Evolutionary conservation across 2,888 invertebrate genomes (phyloP), one percentile per base, ranked within the genome.

Genomic region (Amblyjoppa fuscipennis): DNA sequence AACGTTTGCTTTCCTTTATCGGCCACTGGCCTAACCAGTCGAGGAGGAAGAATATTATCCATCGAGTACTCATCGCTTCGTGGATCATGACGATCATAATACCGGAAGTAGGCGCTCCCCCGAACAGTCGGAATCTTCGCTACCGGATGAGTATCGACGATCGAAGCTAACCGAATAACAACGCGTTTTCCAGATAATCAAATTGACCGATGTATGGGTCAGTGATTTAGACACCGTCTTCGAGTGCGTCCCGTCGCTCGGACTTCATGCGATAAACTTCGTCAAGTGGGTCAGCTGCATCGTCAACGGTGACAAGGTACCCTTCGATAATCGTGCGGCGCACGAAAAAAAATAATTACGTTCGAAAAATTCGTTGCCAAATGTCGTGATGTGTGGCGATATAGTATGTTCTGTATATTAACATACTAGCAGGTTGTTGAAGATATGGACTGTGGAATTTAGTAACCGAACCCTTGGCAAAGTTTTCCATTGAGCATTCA

Each of bases 91-190:
- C 85, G 7, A 85, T 85, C 34, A 38, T 66, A 3, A 71, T 85
- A 51, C 85, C 85, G 9, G 85, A 85, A 82, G 85, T 85, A 41
- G n/a, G n/a, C n/a, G n/a, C n/a, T n/a, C n/a, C n/a, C n/a, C n/a
- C n/a, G n/a, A n/a, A n/a, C n/a, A n/a, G n/a, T n/a, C n/a, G n/a
- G 4, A 45, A n/a, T n/a, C 38, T 38, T 9, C 38, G 45, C 45
- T 0, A 3, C 45, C 38, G 41, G n/a, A 31, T 6, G 49, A 38
- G 0, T 51, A 13, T 75, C 59, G 34, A 0, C 7, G 34, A 38
- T 20, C 31, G 34, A 38, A n/a, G 11, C 25, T 59, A 38, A 73
- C 4, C 16, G 13, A 76, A 76, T 16, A 76, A 59, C 41, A 6
- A 31, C 61, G 20, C 49, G 70, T 11, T 59, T 75, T 71, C 38